Conservation (phyloP, 1,140 invertebrate species). For the Orchesella cincta region DNA sequence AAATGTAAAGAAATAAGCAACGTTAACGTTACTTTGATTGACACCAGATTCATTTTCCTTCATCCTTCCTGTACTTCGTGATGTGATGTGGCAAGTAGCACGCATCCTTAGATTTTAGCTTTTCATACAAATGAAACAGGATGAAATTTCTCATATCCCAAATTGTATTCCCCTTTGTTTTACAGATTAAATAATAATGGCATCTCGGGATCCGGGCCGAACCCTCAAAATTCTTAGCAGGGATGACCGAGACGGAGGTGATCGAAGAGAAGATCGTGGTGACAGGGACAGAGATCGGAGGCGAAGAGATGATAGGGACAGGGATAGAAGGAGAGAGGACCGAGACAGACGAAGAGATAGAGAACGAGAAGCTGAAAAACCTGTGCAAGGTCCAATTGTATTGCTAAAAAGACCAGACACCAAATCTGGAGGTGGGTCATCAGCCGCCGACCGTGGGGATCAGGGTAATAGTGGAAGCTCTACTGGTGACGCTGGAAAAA, state of each 20-base stretch:
- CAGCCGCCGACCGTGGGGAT: neutral
- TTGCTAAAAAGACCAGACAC: neutral
- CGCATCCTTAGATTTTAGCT: no score
- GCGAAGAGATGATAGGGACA: slow-evolving; percentile 16
- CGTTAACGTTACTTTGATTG: no score
- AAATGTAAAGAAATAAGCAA: no score
- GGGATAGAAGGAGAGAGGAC: slow-evolving; percentile 23
- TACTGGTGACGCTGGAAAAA: neutral
- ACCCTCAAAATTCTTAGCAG: neutral
- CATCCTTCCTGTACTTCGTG: no score
- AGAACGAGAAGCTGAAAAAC: neutral
- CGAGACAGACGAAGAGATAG: neutral
- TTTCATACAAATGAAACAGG: neutral
- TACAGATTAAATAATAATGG: neutral
- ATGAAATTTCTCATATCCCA: neutral
- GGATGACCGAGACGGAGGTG: slow-evolving; percentile 7
- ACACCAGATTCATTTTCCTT: no score
- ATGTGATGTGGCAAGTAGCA: no score
- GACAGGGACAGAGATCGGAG: slow-evolving; percentile 21
- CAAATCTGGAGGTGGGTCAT: neutral
- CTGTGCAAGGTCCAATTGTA: slow-evolving; percentile 28
- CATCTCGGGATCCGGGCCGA: neutral
- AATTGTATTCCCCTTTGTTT: neutral
- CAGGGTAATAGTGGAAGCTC: neutral
- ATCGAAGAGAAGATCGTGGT: slow-evolving; percentile 28